These are phyloP conservation scores for Schizotus pectinicornis DNA, from an alignment of 2,888 invertebrate genomes.

Conservation along the genomic window DNA sequence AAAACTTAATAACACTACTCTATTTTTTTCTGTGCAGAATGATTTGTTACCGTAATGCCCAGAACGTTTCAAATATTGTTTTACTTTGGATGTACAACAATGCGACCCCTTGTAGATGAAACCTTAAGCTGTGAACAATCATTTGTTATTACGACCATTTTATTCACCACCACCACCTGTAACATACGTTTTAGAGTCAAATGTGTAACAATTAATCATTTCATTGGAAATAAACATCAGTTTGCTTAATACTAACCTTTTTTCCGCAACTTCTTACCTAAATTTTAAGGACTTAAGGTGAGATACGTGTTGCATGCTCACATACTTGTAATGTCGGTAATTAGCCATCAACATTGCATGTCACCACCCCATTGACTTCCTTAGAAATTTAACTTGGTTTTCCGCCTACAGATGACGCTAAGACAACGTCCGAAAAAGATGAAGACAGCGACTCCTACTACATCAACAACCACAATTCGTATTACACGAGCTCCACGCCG, in stretches of 20 bases:
- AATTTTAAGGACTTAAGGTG: constrained; percentile 30
- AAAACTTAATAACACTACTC: constrained; percentile 2
- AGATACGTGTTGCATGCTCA: constrained; percentile 35
- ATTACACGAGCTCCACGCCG: constrained; percentile 59
- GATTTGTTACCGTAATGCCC: constrained; percentile 8
- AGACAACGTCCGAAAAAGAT: constrained; percentile 21
- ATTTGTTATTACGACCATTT: constrained; percentile 42
- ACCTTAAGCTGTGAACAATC: constrained; percentile 51
- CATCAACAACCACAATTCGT: constrained; percentile 52
- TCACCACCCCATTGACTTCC: not conserved
- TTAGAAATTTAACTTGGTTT: constrained; percentile 4
- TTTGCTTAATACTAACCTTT: constrained; percentile 45
- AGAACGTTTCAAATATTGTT: constrained; percentile 21
- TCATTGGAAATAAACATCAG: constrained; percentile 52
- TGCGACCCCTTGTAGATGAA: constrained; percentile 29
- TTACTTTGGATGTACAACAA: constrained; percentile 20
- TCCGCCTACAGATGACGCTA: constrained; percentile 40
- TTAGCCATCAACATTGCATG: not conserved
- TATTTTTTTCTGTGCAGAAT: not conserved
- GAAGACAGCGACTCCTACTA: constrained; percentile 33
- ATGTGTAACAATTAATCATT: constrained; percentile 35
- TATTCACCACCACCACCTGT: constrained; percentile 12
- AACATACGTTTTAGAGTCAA: constrained; percentile 24
- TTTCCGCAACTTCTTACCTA: constrained; percentile 18
- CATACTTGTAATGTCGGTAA: constrained; percentile 3